Percentiles rank a stretch among this genome's conserved stretches.
These are phyloP conservation scores for Drosophila micromelanica DNA, from an alignment of 1,140 invertebrate species.

Conservation along the genomic window DNA sequence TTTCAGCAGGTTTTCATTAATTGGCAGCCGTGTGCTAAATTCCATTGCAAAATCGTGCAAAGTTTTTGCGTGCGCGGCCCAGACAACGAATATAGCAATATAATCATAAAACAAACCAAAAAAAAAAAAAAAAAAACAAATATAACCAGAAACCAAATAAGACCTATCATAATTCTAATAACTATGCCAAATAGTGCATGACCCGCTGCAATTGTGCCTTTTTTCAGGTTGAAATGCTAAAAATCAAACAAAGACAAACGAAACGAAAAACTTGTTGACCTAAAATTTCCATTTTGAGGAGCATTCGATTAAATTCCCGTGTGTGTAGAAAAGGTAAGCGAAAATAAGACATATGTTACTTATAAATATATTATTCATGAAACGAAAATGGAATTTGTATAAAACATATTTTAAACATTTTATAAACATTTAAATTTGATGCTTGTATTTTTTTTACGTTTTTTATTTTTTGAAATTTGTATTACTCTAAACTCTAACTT, in stretches of 20 bases:
- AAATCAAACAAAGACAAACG: slow-evolving; percentile 21
- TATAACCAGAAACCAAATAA: slow-evolving; percentile 12
- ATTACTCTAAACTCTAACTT: no score
- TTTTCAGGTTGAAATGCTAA: slow-evolving; percentile 34
- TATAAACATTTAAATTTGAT: no score
- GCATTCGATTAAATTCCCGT: background rate
- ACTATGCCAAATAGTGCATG: slow-evolving; percentile 46
- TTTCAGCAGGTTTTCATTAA: slow-evolving; percentile 59
- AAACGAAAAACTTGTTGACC: slow-evolving; percentile 40
- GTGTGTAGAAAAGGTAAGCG: slow-evolving; percentile 32
- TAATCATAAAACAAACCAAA: slow-evolving; percentile 27
- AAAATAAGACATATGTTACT: slow-evolving; percentile 1
- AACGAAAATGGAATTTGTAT: no score
- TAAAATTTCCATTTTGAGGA: background rate
- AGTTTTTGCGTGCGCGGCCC: slow-evolving; percentile 45
- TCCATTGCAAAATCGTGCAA: slow-evolving; percentile 34
- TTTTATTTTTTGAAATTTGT: no score
- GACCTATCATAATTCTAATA: slow-evolving; percentile 34
- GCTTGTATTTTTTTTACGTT: no score
- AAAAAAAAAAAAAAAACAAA: slow-evolving; percentile 2
- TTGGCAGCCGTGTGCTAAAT: slow-evolving; percentile 63
- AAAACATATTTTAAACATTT: no score
- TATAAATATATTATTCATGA: background rate
- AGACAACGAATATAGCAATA: slow-evolving; percentile 47
- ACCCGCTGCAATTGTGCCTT: slow-evolving; percentile 51